Evolutionary conservation across 2,113 vertebrate species (phyloP).

Genomic region (Bubalus kerabau): DNA sequence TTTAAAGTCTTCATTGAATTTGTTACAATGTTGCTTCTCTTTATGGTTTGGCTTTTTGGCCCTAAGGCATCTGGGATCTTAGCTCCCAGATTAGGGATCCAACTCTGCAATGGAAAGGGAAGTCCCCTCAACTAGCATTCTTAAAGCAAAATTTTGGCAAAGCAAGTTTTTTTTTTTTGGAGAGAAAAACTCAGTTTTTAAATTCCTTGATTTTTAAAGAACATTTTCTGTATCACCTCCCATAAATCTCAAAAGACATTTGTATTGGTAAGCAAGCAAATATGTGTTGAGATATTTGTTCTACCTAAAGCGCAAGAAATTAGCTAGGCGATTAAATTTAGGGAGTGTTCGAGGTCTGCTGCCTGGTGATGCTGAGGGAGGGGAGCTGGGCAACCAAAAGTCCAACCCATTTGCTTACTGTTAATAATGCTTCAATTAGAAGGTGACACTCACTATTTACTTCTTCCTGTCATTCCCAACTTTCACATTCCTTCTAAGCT

Average conservation of each 20-base stretch:
- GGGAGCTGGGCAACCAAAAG: neutral
- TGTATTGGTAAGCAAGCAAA: neutral
- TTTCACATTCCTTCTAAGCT: neutral
- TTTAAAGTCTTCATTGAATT: neutral
- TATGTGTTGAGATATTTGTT: neutral
- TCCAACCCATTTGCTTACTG: neutral
- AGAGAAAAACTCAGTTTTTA: neutral
- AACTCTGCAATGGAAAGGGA: neutral
- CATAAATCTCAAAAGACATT: neutral
- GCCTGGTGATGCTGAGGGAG: neutral
- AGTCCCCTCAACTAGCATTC: neutral
- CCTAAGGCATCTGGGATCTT: neutral
- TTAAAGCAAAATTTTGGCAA: neutral
- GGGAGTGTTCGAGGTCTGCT: neutral
- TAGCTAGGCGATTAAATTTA: neutral
- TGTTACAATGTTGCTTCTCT: neutral
- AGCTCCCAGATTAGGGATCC: neutral
- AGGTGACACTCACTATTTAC: neutral
- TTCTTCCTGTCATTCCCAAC: neutral
- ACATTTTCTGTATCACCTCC: neutral
- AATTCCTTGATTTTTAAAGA: conserved; percentile 15
- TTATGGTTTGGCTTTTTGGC: neutral
- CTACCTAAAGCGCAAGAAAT: neutral
- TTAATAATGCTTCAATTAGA: neutral
- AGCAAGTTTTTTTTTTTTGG: neutral